Base-by-base conservation (phyloP, 2,888 invertebrate genomes). In the Aphidius colemani region DNA sequence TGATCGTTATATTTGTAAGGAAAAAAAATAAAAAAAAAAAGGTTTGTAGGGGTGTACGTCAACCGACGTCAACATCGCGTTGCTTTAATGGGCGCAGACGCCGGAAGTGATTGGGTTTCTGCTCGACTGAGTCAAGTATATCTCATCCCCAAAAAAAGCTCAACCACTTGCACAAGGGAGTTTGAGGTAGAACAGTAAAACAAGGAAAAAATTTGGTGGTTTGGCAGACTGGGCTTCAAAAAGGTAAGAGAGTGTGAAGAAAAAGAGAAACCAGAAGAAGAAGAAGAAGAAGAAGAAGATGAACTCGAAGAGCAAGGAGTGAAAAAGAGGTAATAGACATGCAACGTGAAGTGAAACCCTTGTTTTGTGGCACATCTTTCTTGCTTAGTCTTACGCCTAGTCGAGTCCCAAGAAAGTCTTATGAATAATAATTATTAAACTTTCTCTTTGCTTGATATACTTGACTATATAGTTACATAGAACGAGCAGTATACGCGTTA, bases 91-190 rank as follows among this genome's bases (percentile, higher is more conserved):
- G 84, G 83, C 80, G 80, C 82, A 82, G 86, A 85, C 85, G 85
- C 84, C 84, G 85, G 85, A 85, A 85, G 85, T 84, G 86, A 86
- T 86, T 86, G 85, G 85, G 84, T 86, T 85, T 85, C 84, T 81
- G 82, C 83, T 81, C 82, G 82, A 82, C 82, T 83, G 83, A 82
- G 77, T 82, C 81, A 76, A 75, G 78, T 77, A 73, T 59, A 66
- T 67, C 75, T 67, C 75, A 72, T 56, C 43, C 56, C 56, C 18
- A 18, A 30, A 44, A n/a, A 56, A 45, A 56, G 56, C 56, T 45
- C 45, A 56, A 44, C 45, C 44, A 45, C 56, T 45, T 30, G 56
- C 56, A 44, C 45, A 56, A 10, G 56, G 44, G 56, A 43, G 53
- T 53, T 11, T 53, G 53, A 41, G 41, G 45, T 56, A 71, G 71